Evolutionary conservation across 2,113 vertebrate genomes (phyloP), one percentile per base, ranked within the genome.

Genomic region (Muntiacus muntjak): DNA sequence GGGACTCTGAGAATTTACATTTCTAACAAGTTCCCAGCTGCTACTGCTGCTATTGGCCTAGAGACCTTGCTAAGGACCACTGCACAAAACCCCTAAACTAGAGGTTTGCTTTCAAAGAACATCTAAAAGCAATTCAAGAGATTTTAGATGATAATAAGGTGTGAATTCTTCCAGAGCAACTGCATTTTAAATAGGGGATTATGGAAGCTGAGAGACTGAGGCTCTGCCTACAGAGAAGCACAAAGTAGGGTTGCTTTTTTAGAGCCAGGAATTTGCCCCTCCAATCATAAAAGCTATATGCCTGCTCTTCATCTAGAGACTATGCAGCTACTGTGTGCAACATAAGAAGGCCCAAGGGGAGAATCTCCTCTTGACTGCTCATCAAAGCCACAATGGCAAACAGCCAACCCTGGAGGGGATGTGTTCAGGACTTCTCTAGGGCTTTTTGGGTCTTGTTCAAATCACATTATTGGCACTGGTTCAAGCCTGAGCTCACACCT

Each of bases 141-240:
- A 82, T 93, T 96, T 83, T 79, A 91, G 45, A 91, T 55, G 78
- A 86, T 71, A 83, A 88, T 67, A 88, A 95, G 28, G 13, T 96
- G 7, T 79, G 50, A 87, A 97, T 17, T 52, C 47, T 91, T 76
- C 28, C 62, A 97, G 55, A 96, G 43, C 74, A 84, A 88, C 58
- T 97, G 43, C 57, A 96, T 93, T 97, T 95, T 93, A 91, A 95
- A 79, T 81, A 85, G 78, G 8, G 55, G 28, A 85, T 79, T 96
- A 57, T 79, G 43, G 81, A 94, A 84, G 40, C 55, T 79, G 79
- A 92, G 33, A 71, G 84, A 78, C 21, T 88, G 19, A 2, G 57
- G 25, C 1, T 84, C 36, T 87, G 74, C 26, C 62, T 94, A 52
- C 4, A 47, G 71, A 87, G 17, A 88, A 58, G 7, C 16, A 79